A percentile compares a stretch with the other conserved stretches of the same genome.
phyloP scores from a whole-genome alignment of 2,797 vertebrate species.

The Calcarius lapponicus region DNA sequence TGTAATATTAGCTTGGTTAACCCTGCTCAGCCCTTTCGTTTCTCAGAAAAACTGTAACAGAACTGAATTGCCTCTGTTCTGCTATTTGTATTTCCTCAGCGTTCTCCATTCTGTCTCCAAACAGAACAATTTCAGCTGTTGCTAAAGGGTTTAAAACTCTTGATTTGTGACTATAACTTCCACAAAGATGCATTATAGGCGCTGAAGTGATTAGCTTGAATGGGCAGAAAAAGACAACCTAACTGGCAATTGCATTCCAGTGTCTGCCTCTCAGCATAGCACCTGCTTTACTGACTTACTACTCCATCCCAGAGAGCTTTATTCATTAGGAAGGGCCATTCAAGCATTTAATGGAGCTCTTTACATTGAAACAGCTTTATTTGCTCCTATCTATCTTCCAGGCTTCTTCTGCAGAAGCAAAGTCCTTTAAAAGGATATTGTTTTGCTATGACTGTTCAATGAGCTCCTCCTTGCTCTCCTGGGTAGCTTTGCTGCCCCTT shows the following conservation, averaged over 20 bases:
- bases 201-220: conserved; percentile 16
- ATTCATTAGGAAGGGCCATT: conserved; percentile 23
- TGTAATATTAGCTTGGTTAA: conserved; percentile 9
- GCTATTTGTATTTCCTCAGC: conserved; percentile 24
- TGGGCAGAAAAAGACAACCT: neutral
- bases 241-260: neutral
- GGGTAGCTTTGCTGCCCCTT: neutral
- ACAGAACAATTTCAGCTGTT: neutral
- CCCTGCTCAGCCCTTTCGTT: conserved; percentile 23
- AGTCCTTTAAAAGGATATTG: neutral
- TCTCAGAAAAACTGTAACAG: neutral
- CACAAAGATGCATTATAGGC: neutral
- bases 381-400: conserved; percentile 16
- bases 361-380: conserved; percentile 20
- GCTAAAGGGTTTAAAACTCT: conserved; percentile 30
- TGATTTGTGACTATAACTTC: conserved; percentile 30
- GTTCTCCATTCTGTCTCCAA: neutral
- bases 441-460: neutral
- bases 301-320: conserved; percentile 21
- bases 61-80: conserved; percentile 4
- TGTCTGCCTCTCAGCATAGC: neutral
- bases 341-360: conserved; percentile 52
- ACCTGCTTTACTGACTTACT: conserved; percentile 30
- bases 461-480: neutral
- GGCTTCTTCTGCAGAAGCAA: neutral